phyloP scores from a whole-genome alignment of 2,888 invertebrate genomes.

The Chalcis sispes region DNA sequence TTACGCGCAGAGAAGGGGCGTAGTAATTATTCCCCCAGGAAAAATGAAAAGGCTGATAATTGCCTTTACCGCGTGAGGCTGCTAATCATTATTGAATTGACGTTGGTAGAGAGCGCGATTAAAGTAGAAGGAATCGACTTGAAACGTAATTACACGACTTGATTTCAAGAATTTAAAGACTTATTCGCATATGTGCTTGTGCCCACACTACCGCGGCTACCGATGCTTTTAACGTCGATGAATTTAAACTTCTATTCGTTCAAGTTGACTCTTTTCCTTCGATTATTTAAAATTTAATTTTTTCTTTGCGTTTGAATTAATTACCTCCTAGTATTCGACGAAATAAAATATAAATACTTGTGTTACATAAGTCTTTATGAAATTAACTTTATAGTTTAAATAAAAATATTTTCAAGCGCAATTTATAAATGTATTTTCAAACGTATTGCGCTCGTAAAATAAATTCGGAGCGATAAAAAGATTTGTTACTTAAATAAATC shows the following conservation, averaged over 20 bases:
- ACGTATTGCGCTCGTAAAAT: no score
- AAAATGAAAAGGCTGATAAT: constrained; percentile 57
- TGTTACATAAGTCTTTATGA: no score
- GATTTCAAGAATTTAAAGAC: constrained; percentile 54
- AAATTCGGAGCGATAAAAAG: no score
- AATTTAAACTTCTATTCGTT: constrained; percentile 34
- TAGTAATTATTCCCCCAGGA: constrained; percentile 53
- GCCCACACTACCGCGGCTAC: neutral
- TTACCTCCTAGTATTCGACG: no score
- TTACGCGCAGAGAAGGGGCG: constrained; percentile 14
- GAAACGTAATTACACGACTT: constrained; percentile 51
- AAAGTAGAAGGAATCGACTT: constrained; percentile 47
- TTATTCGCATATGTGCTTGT: neutral
- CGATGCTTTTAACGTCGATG: constrained; percentile 18
- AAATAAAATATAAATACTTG: no score
- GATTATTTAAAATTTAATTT: no score
- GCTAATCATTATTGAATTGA: constrained; percentile 59
- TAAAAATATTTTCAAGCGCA: no score
- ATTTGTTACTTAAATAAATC: no score
- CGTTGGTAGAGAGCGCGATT: constrained; percentile 35
- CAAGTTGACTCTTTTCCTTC: constrained; percentile 11
- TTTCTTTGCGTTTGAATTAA: no score
- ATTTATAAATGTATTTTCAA: no score
- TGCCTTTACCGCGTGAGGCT: constrained; percentile 50
- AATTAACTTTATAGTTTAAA: no score